Percentiles rank a stretch among this genome's conserved stretches.
These are phyloP conservation scores for Laticauda laticaudata DNA, from an alignment of 2,113 vertebrate genomes.

Conservation along the genomic window DNA sequence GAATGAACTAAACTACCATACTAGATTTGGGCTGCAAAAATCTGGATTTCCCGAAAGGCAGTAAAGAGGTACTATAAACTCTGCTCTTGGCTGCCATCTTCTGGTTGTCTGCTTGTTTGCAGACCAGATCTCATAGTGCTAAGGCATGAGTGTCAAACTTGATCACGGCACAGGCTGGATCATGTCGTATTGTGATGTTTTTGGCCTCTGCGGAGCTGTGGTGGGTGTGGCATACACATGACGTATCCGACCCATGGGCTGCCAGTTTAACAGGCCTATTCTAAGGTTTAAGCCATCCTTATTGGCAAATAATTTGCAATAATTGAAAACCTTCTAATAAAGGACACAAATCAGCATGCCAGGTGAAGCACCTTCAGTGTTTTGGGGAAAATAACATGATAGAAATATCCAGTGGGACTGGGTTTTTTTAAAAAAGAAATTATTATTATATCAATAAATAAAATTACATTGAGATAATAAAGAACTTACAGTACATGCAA, in stretches of 20 bases:
- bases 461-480: not conserved
- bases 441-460: not conserved
- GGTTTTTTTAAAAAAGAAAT: not conserved
- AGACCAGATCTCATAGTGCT: not conserved
- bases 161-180: too few species aligned
- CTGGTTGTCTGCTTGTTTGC: not conserved
- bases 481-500: not conserved
- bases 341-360: not conserved
- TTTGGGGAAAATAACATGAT: not conserved
- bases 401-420: not conserved
- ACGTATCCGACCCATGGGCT: too few species aligned
- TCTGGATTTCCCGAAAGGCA: not conserved
- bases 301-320: slow-evolving; percentile 48
- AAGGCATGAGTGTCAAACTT: not conserved
- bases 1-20: slow-evolving; percentile 3
- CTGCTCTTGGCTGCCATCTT: not conserved
- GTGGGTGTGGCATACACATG: rapidly evolving
- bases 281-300: slow-evolving; percentile 47
- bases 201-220: too few species aligned
- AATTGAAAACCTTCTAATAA: slow-evolving; percentile 32
- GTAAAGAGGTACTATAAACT: not conserved
- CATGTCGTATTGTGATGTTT: too few species aligned
- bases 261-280: too few species aligned
- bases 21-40: not conserved
- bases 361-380: not conserved